Evolutionary conservation across 2,797 vertebrate species (phyloP).

Genomic region (Danio jaintianensis): DNA sequence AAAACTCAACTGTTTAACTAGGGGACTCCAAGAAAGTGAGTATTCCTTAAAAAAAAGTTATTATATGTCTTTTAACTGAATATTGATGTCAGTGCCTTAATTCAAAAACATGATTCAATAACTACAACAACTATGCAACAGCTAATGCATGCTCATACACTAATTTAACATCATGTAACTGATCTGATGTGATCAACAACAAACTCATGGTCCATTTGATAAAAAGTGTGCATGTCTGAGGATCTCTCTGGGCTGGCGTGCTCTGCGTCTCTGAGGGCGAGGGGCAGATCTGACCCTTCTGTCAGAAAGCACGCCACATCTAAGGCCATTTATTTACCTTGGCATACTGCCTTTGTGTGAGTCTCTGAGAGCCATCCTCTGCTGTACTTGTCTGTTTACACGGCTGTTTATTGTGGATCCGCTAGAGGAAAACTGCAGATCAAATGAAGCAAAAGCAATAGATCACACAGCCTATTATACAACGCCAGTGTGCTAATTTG

Average conservation of each 20-base stretch:
- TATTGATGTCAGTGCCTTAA: background rate
- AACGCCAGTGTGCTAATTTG: constrained; percentile 13
- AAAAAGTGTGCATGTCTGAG: constrained; percentile 19
- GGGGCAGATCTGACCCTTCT: constrained; percentile 27
- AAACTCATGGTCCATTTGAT: background rate
- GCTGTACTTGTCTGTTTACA: constrained; percentile 58
- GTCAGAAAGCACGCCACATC: constrained; percentile 34
- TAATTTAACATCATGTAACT: background rate
- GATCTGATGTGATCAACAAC: background rate
- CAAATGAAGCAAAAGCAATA: constrained; percentile 14
- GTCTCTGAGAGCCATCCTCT: constrained; percentile 17
- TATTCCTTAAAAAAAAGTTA: background rate
- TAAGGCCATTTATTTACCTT: constrained; percentile 52
- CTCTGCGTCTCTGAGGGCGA: constrained; percentile 8
- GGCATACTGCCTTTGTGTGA: constrained; percentile 20
- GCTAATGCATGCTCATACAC: background rate
- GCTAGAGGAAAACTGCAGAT: constrained; percentile 12
- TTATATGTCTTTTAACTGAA: background rate
- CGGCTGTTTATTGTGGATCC: constrained; percentile 53
- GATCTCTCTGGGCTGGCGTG: background rate
- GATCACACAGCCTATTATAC: constrained; percentile 8
- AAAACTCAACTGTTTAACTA: no score
- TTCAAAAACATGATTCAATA: background rate
- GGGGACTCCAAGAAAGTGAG: no score
- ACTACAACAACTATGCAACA: background rate